These are phyloP conservation scores for Hylaeus volcanicus DNA, from an alignment of 1,140 invertebrate species.

Conservation along the genomic window DNA sequence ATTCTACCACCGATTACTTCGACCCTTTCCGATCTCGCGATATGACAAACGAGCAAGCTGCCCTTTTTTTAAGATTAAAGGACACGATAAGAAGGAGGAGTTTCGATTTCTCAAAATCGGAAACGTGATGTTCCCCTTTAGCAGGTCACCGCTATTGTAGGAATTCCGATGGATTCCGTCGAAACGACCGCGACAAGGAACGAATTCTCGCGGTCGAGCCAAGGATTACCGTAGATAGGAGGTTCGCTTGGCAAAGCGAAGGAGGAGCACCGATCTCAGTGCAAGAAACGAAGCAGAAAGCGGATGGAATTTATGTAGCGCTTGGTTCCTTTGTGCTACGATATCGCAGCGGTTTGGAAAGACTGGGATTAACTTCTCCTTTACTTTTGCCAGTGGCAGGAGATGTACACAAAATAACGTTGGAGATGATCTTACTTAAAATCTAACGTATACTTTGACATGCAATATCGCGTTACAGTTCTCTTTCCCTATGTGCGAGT, in stretches of 20 bases:
- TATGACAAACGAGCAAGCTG: no score
- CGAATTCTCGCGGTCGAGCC: neutral
- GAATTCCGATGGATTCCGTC: no score
- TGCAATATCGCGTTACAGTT: no score
- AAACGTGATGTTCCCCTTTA: neutral
- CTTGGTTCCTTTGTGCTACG: conserved; percentile 46
- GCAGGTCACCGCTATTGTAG: neutral
- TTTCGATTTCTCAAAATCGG: no score
- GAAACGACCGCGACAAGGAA: neutral
- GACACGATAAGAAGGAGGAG: no score
- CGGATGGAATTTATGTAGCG: conserved; percentile 60
- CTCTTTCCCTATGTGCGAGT: no score
- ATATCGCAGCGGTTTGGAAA: conserved; percentile 28
- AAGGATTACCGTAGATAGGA: neutral
- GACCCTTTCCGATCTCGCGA: no score
- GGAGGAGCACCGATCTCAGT: neutral
- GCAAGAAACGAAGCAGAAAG: conserved; percentile 24
- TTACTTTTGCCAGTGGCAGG: conserved; percentile 37
- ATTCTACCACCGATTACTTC: neutral
- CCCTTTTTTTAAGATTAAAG: no score
- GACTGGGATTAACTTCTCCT: conserved; percentile 63
- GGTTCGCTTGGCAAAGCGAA: neutral
- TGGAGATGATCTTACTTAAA: no score
- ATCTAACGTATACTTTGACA: no score
- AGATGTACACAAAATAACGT: no score